Base-by-base conservation (phyloP, 2,888 invertebrate species). In the Pyralis farinalis region DNA sequence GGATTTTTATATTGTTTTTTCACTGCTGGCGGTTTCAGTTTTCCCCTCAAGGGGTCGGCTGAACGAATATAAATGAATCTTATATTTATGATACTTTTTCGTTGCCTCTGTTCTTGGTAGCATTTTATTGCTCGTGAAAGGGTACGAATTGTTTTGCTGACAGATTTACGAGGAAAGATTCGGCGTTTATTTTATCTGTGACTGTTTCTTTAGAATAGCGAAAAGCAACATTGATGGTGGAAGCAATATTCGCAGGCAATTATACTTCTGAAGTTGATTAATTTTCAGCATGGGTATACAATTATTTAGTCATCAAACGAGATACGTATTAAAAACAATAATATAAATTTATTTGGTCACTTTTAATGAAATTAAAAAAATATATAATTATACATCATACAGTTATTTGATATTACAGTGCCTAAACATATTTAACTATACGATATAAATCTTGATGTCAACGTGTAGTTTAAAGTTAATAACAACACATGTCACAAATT, bases 41-140 rank as follows among this genome's bases (percentile, higher is more conserved):
- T 39, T 55, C 64, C 68, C 68, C 72, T 73, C 71, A 71, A 80
- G 73, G 71, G 81, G 78, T 74, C 72, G 73, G 60, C 68, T 77
- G 74, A 82, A 81, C 77, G 85, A 86, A 88, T 85, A 86, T 83
- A 87, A 87, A 87, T 87, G 86, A 86, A 85, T 86, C 81, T 87
- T 84, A 83, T 86, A 87, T 87, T 86, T 86, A 85, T 86, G 80
- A 84, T 85, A 79, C 85, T 86, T 85, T 83, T 84, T 79, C 73
- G 71, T 73, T 75, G 71, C 71, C 67, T 76, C 72, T 77, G 76
- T 81, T 81, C 77, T 81, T 79, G 78, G 79, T 73, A 84, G 77
- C 81, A 70, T 87, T 87, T 85, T 87, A 87, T 87, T 83, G 84
- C 85, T 86, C 84, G 82, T 84, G 86, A 87, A 87, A 85, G 85